Evolutionary conservation across 64 coral and sea anemone species (phyloP).

Genomic region (Pocillopora damicornis): DNA sequence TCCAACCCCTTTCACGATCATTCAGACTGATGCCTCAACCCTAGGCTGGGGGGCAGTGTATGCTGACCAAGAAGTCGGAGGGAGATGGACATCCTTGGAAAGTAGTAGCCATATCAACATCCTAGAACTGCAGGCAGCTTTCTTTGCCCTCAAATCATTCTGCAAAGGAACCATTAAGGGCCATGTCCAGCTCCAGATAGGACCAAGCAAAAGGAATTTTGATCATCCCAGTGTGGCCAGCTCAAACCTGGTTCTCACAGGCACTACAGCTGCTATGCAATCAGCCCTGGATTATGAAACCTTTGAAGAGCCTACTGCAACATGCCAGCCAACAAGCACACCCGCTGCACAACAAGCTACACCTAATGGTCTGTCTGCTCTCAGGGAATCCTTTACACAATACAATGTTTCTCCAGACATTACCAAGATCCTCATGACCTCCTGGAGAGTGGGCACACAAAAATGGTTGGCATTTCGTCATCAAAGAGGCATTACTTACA

Average conservation of each 20-base stretch:
- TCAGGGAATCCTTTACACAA: background rate
- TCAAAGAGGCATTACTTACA: no score
- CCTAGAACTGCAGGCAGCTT: constrained; percentile 38
- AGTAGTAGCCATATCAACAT: constrained; percentile 36
- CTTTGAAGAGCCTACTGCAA: background rate
- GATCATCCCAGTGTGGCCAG: constrained; percentile 15
- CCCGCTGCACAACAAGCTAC: no score
- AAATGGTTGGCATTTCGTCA: background rate
- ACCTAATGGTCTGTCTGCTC: no score
- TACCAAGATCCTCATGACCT: background rate
- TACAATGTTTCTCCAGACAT: background rate
- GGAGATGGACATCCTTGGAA: constrained; percentile 38
- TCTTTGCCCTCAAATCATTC: constrained; percentile 54
- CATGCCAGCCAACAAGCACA: no score
- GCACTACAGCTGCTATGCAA: constrained; percentile 1
- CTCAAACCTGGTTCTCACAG: constrained; percentile 27
- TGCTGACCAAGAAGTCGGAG: constrained; percentile 12
- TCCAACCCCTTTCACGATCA: constrained; percentile 7
- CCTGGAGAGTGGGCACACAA: background rate
- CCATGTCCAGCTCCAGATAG: constrained; percentile 45
- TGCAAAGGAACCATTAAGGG: background rate
- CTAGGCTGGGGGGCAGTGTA: constrained; percentile 40
- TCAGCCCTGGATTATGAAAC: background rate
- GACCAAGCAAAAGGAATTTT: constrained; percentile 16
- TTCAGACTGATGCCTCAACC: constrained; percentile 50